Conservation (phyloP, 1,140 invertebrate genomes). For the Drosophila bipectinata region DNA sequence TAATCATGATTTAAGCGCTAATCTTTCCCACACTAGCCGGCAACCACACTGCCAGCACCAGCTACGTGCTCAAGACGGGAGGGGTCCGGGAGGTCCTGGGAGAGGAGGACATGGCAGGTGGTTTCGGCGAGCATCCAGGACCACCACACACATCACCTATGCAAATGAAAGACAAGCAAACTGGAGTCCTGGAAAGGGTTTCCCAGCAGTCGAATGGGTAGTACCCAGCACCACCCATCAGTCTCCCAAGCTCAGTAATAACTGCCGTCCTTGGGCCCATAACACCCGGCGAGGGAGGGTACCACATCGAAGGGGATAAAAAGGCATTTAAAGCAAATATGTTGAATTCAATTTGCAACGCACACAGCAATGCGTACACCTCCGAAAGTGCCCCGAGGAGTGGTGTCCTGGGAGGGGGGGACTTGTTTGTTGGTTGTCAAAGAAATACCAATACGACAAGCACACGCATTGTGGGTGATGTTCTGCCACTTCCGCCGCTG, state of each 20-base stretch:
- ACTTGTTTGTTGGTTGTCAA: conserved; percentile 48
- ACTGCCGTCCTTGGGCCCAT: too few relatives aligned
- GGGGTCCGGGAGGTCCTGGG: not conserved
- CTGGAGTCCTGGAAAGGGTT: too few relatives aligned
- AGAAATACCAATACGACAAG: conserved; percentile 68
- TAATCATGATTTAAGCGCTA: conserved; percentile 76
- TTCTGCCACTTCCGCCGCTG: conserved; percentile 35
- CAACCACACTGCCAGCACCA: not conserved
- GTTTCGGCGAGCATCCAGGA: not conserved
- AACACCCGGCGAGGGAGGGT: too few relatives aligned
- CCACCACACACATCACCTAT: conserved; percentile 5
- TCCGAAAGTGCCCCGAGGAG: conserved; percentile 15
- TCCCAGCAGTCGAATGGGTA: not conserved
- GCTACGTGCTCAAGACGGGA: not conserved
- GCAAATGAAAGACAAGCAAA: conserved; percentile 7
- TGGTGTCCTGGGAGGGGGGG: too few relatives aligned
- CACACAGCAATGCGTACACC: conserved; percentile 31
- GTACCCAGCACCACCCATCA: not conserved
- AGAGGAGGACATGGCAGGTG: too few relatives aligned
- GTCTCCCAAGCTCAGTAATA: too few relatives aligned
- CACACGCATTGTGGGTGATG: conserved; percentile 51
- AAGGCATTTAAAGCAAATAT: conserved; percentile 72
- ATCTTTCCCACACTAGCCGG: conserved; percentile 37
- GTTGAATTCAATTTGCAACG: conserved; percentile 72
- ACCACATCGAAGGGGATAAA: conserved; percentile 23